A percentile compares a stretch with the other conserved stretches of the same genome.
phyloP scores from a whole-genome alignment of 2,888 invertebrate genomes.

The Leucophenga maculata region DNA sequence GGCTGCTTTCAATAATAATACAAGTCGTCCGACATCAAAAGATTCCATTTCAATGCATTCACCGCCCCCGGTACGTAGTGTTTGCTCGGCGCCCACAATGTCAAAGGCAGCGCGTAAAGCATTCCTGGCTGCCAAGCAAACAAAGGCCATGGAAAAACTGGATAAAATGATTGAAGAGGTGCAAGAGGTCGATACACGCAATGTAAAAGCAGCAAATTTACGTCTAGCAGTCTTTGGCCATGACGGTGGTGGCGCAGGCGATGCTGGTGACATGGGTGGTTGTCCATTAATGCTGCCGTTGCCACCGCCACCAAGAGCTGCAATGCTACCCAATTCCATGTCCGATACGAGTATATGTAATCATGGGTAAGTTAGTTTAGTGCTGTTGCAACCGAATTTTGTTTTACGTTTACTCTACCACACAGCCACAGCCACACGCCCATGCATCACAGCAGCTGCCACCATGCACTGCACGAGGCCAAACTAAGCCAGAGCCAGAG shows the following conservation, averaged over 20 bases:
- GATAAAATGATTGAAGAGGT: conserved; percentile 73
- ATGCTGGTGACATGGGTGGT: conserved; percentile 45
- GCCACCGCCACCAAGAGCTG: conserved; percentile 46
- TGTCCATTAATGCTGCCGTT: conserved; percentile 66
- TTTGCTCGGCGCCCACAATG: conserved; percentile 62
- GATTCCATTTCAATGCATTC: conserved; percentile 58
- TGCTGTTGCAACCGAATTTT: background rate
- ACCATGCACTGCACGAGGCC: conserved; percentile 57
- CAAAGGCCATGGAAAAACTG: conserved; percentile 71
- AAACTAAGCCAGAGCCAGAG: conserved; percentile 70
- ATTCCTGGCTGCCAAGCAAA: conserved; percentile 69
- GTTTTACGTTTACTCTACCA: background rate
- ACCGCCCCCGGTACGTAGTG: conserved; percentile 59
- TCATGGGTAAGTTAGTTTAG: conserved; percentile 60
- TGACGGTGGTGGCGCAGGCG: conserved; percentile 44
- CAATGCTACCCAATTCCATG: conserved; percentile 66
- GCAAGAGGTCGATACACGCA: conserved; percentile 68
- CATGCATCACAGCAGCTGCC: conserved; percentile 46
- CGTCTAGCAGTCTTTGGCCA: conserved; percentile 54
- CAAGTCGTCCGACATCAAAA: conserved; percentile 49
- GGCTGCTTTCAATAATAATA: conserved; percentile 27
- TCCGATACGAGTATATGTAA: conserved; percentile 70
- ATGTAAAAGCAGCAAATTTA: conserved; percentile 61
- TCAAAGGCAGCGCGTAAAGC: conserved; percentile 68
- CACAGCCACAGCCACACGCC: conserved; percentile 53